These are phyloP conservation scores for Reticulitermes speratus DNA, from an alignment of 1,140 invertebrate genomes.

Conservation along the genomic window DNA sequence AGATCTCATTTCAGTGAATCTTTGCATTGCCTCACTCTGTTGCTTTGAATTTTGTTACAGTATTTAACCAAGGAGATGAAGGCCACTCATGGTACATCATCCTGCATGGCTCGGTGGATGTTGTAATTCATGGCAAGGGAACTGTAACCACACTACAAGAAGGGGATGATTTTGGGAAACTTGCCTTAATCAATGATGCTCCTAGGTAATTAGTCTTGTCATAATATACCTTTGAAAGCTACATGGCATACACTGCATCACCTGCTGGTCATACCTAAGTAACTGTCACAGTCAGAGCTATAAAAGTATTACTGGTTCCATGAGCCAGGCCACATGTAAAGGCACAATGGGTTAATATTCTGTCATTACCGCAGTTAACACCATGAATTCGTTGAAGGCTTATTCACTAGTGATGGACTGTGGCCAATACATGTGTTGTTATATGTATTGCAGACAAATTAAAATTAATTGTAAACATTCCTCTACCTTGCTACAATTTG, in stretches of 20 bases:
- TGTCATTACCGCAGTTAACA: too few relatives aligned
- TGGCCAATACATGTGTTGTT: too few relatives aligned
- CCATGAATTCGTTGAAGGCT: too few relatives aligned
- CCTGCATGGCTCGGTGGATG: slow-evolving; percentile 80
- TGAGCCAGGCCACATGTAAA: too few relatives aligned
- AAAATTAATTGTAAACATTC: too few relatives aligned
- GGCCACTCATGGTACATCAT: slow-evolving; percentile 90
- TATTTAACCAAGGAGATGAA: slow-evolving; percentile 88
- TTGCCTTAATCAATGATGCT: slow-evolving; percentile 84
- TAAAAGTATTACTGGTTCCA: not conserved
- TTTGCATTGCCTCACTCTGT: too few relatives aligned
- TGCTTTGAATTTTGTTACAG: slow-evolving; percentile 48
- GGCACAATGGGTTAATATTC: too few relatives aligned
- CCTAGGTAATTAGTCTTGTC: slow-evolving; percentile 63
- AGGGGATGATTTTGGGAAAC: slow-evolving; percentile 87
- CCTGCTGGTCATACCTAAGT: not conserved
- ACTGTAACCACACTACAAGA: slow-evolving; percentile 79
- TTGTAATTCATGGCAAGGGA: slow-evolving; percentile 84
- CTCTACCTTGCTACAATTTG: too few relatives aligned
- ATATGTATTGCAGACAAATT: too few relatives aligned
- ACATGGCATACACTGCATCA: not conserved
- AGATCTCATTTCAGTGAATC: too few relatives aligned
- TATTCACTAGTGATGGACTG: too few relatives aligned
- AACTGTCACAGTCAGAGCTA: not conserved
- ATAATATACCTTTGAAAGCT: not conserved